phyloP scores from a whole-genome alignment of 37 sponge, comb jelly and placozoan genomes.

The Chondrosia reniformis region DNA sequence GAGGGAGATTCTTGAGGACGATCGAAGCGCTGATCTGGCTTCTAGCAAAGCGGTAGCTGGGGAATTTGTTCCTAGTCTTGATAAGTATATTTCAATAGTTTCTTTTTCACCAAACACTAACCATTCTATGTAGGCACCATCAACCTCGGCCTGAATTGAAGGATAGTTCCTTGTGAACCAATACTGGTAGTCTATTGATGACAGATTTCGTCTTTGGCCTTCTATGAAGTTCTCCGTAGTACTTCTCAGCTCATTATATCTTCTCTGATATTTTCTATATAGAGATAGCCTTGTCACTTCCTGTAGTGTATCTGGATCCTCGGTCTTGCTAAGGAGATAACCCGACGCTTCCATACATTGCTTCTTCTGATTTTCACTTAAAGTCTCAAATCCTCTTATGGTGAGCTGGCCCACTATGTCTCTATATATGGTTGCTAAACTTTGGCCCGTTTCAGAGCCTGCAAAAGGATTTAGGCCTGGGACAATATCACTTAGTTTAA shows the following conservation, averaged over 20 bases:
- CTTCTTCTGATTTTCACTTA: not conserved
- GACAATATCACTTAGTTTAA: conserved; percentile 44
- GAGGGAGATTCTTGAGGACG: not conserved
- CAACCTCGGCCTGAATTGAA: not conserved
- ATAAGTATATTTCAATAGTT: conserved; percentile 13
- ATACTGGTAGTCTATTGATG: not conserved
- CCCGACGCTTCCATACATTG: not conserved
- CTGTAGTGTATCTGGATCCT: conserved; percentile 14
- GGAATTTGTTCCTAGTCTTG: conserved; percentile 9
- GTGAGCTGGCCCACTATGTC: conserved; percentile 24
- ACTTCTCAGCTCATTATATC: conserved; percentile 10
- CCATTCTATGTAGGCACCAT: conserved; percentile 30
- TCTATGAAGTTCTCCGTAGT: conserved; percentile 15
- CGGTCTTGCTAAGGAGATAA: conserved; percentile 4
- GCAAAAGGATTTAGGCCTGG: conserved; percentile 37
- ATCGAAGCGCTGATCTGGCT: conserved; percentile 23
- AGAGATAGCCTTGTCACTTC: conserved; percentile 23
- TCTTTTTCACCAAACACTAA: conserved; percentile 22
- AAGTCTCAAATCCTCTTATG: conserved; percentile 20
- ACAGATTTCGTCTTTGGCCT: not conserved
- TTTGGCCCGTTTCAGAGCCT: conserved; percentile 50
- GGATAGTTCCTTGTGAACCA: conserved; percentile 16
- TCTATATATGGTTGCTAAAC: conserved; percentile 32
- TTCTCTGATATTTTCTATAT: conserved; percentile 34
- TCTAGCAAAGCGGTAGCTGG: not conserved